These are phyloP conservation scores for human DNA, from an alignment of 2,113 vertebrate species.

Conservation along the genomic window GRCh38 chr6:112108001-112108500, in stretches of 20 bases:
- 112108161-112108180: background rate
- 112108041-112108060: background rate
- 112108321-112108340: conserved; percentile 7
- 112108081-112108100: background rate
- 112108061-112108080: background rate
- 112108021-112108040: conserved; percentile 20
- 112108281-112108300: conserved; percentile 31
- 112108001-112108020: background rate
- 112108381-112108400: conserved; percentile 46
- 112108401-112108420: background rate
- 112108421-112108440: no score
- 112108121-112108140: background rate
- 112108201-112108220: background rate
- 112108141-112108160: conserved; percentile 38
- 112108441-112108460: no score
- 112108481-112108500: no score
- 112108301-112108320: background rate
- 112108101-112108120: background rate
- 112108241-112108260: background rate
- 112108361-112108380: conserved; percentile 22
- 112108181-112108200: background rate
- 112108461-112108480: no score
- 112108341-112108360: background rate
- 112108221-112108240: background rate
- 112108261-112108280: conserved; percentile 25